Percentiles rank a stretch among this genome's conserved stretches.
These are phyloP conservation scores for Portunus trituberculatus DNA, from an alignment of 1,140 invertebrate genomes.

Conservation along the genomic window DNA sequence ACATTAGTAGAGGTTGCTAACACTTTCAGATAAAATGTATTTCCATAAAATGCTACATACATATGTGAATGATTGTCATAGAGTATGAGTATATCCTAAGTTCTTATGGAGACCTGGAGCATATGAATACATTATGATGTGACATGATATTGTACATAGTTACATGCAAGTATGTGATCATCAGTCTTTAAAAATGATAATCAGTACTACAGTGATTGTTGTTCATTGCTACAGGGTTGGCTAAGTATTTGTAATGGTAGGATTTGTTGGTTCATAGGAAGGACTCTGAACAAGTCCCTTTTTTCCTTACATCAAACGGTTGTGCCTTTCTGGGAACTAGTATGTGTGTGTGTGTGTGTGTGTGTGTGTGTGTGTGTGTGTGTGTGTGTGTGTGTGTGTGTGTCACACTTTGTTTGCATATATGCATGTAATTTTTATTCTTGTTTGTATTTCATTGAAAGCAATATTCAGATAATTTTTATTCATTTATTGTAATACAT, in stretches of 20 bases:
- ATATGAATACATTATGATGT: background rate
- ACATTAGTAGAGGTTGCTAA: background rate
- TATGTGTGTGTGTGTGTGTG: constrained; percentile 47
- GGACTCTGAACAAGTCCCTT: constrained; percentile 4
- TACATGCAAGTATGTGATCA: background rate
- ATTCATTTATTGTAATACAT: background rate
- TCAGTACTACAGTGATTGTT: background rate
- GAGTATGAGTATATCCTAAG: background rate
- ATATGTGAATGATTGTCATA: background rate
- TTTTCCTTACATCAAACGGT: constrained; percentile 62
- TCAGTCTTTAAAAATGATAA: background rate
- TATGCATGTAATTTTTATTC: background rate
- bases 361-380: constrained; percentile 35
- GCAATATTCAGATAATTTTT: background rate
- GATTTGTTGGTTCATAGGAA: constrained; percentile 9
- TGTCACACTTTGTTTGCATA: background rate
- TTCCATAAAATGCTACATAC: background rate
- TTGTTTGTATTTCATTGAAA: constrained; percentile 34
- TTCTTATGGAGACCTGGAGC: background rate
- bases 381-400: constrained; percentile 20
- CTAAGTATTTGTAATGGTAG: constrained; percentile 6
- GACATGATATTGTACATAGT: background rate
- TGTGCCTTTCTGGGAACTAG: constrained; percentile 56
- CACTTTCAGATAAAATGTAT: background rate
- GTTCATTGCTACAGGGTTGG: constrained; percentile 33